Conservation (phyloP, 2,797 vertebrate genomes). For the Hoplostethus mediterraneus region DNA sequence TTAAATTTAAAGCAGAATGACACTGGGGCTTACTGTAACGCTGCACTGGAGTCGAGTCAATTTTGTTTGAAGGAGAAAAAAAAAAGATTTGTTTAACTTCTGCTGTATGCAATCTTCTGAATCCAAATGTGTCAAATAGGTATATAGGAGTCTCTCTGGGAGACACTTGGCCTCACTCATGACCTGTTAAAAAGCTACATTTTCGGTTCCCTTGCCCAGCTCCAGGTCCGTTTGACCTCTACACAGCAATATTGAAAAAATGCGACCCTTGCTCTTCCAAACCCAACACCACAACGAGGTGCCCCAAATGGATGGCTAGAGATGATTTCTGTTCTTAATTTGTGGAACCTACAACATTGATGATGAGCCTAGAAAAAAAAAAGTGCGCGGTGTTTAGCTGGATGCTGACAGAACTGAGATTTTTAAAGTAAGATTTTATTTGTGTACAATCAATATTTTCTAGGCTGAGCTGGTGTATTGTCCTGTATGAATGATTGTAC, state of each 20-base stretch:
- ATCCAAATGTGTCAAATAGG: conserved; percentile 20
- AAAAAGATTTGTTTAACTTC: conserved; percentile 10
- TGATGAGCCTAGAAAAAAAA: not conserved
- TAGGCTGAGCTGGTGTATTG: conserved; percentile 77
- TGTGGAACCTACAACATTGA: conserved; percentile 34
- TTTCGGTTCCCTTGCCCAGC: conserved; percentile 26
- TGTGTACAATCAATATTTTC: conserved; percentile 86
- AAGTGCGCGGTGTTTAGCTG: conserved; percentile 49
- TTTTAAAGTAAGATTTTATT: conserved; percentile 79
- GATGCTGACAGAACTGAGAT: conserved; percentile 63
- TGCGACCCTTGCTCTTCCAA: conserved; percentile 59
- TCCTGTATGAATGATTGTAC: conserved; percentile 78
- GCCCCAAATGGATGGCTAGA: conserved; percentile 46
- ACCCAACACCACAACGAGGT: conserved; percentile 27
- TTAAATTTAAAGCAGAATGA: conserved; percentile 14
- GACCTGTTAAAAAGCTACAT: not conserved
- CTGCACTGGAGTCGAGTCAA: conserved; percentile 13
- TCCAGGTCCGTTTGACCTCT: conserved; percentile 54
- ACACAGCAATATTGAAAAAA: conserved; percentile 70
- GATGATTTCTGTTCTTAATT: conserved; percentile 27
- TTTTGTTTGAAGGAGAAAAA: conserved; percentile 7
- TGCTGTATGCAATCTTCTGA: conserved; percentile 25
- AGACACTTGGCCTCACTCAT: conserved; percentile 9
- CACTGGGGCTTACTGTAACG: conserved; percentile 13
- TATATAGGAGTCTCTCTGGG: conserved; percentile 16